A percentile compares a stretch with the other conserved stretches of the same genome.
These are phyloP conservation scores for Bufo gargarizans DNA, from an alignment of 2,113 vertebrate genomes.

Conservation along the genomic window DNA sequence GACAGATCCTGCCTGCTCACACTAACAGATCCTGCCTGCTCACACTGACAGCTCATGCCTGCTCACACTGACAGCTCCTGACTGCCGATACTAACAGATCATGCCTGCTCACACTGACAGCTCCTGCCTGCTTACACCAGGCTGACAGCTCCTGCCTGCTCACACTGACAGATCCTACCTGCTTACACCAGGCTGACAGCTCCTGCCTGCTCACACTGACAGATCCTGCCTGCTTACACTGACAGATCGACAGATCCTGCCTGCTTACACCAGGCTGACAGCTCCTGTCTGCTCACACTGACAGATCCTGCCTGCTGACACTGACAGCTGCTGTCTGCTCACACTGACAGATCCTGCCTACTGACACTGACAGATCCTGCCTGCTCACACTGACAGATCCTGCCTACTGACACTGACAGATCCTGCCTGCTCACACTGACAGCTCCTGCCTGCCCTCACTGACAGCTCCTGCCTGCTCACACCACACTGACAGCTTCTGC, in stretches of 20 bases:
- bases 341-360: neutral
- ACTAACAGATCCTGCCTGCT: neutral
- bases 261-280: neutral
- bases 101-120: neutral
- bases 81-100: too few relatives aligned
- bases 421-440: neutral
- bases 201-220: neutral
- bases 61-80: neutral
- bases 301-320: neutral
- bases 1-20: neutral
- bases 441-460: neutral
- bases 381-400: neutral
- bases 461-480: neutral
- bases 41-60: neutral
- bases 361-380: neutral
- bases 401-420: neutral
- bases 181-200: neutral
- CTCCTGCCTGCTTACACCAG: neutral
- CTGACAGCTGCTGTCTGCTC: neutral
- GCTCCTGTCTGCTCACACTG: neutral
- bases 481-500: too few relatives aligned
- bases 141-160: slow-evolving; percentile 2
- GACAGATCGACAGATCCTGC: neutral
- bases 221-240: neutral
- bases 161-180: neutral